A percentile compares a stretch with the other conserved stretches of the same genome.
These are phyloP conservation scores for Buathra laborator DNA, from an alignment of 2,888 invertebrate species.

Conservation along the genomic window DNA sequence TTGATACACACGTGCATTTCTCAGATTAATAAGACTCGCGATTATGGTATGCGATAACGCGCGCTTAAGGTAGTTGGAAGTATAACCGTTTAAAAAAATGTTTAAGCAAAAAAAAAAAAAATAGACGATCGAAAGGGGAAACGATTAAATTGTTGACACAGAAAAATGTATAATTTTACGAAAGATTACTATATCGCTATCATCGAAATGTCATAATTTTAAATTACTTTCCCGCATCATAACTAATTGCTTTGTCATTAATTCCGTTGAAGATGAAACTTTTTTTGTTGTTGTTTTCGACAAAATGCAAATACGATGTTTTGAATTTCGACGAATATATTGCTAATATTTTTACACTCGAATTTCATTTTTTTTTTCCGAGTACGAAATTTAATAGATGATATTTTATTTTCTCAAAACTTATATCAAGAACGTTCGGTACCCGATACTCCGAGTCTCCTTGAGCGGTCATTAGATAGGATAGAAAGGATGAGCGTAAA, in stretches of 20 bases:
- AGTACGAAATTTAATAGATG: no score
- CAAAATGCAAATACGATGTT: no score
- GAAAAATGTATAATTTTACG: not conserved
- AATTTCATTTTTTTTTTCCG: not conserved
- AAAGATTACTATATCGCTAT: not conserved
- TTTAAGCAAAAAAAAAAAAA: not conserved
- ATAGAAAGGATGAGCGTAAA: constrained; percentile 13
- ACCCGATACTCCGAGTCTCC: not conserved
- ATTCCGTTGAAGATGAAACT: constrained; percentile 16
- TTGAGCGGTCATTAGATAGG: not conserved
- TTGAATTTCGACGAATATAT: not conserved
- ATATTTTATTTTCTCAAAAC: not conserved
- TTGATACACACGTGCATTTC: constrained; percentile 39
- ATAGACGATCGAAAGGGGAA: not conserved
- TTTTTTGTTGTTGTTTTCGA: constrained; percentile 12
- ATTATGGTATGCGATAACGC: constrained; percentile 51
- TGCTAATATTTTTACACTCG: not conserved
- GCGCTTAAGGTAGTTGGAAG: constrained; percentile 45
- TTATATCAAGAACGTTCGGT: not conserved
- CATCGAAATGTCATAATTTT: not conserved
- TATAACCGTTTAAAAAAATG: not conserved
- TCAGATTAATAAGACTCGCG: constrained; percentile 28
- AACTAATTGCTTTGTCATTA: constrained; percentile 47
- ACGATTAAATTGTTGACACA: not conserved
- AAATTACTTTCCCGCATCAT: constrained; percentile 60